Evolutionary conservation across 53 echinoderm and acorn worm genomes (phyloP).

Genomic region (Apostichopus leukothele): DNA sequence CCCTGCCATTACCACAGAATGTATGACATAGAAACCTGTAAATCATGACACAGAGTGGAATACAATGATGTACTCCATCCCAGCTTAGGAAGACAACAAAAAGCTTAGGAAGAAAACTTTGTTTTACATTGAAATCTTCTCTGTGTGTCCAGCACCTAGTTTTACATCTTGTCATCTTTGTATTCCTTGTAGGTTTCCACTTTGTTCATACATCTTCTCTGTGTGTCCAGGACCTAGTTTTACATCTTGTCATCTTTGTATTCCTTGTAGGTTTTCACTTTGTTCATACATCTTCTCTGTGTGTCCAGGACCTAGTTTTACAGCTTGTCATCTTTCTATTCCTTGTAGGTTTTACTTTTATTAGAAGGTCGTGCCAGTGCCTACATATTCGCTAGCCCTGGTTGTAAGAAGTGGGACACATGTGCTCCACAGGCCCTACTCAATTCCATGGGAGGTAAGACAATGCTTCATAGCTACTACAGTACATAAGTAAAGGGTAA

Average conservation of each 20-base stretch:
- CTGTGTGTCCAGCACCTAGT: not conserved
- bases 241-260: no score
- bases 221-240: no score
- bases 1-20: no score
- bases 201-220: no score
- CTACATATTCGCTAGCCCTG: constrained; percentile 92
- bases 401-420: constrained; percentile 99
- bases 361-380: constrained; percentile 93
- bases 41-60: no score
- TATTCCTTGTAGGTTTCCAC: constrained; percentile 65
- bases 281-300: no score
- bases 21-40: no score
- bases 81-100: no score
- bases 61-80: not conserved
- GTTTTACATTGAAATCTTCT: no score
- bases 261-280: no score
- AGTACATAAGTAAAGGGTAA: no score
- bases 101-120: no score
- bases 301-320: not conserved
- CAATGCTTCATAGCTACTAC: not conserved
- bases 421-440: constrained; percentile 95
- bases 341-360: constrained; percentile 75
- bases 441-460: constrained; percentile 92
- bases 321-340: constrained; percentile 1
- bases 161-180: not conserved